These are phyloP conservation scores for Pristis pectinata DNA, from an alignment of 2,797 vertebrate genomes.

Conservation along the genomic window DNA sequence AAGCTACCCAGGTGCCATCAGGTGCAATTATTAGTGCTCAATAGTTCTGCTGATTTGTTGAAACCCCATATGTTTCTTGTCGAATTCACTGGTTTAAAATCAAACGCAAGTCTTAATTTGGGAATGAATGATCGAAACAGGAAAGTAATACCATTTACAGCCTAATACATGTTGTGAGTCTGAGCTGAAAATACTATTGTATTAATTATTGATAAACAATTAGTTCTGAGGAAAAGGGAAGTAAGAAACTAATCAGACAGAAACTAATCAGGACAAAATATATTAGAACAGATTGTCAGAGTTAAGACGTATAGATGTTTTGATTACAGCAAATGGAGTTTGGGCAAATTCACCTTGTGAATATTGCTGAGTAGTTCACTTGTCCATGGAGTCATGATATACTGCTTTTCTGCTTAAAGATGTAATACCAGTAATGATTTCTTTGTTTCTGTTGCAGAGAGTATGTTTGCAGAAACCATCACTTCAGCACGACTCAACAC, in stretches of 20 bases:
- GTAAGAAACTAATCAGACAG: not conserved
- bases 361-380: not conserved
- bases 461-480: constrained; percentile 88
- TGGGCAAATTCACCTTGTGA: not conserved
- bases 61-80: not conserved
- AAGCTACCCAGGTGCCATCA: not conserved
- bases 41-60: not conserved
- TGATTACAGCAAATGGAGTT: constrained; percentile 20
- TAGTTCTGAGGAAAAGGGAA: not conserved
- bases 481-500: constrained; percentile 77
- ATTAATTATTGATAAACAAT: not conserved
- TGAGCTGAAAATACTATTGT: not conserved
- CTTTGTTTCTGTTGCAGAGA: constrained; percentile 65
- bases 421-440: not conserved
- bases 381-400: not conserved
- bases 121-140: constrained; percentile 3
- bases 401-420: not conserved
- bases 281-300: no score
- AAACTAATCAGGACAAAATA: no score
- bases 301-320: not conserved
- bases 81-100: not conserved
- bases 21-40: not conserved
- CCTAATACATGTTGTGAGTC: not conserved
- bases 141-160: not conserved
- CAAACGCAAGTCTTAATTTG: not conserved